These are phyloP conservation scores for Nicator chloris DNA, from an alignment of 2,113 vertebrate genomes.

Conservation along the genomic window DNA sequence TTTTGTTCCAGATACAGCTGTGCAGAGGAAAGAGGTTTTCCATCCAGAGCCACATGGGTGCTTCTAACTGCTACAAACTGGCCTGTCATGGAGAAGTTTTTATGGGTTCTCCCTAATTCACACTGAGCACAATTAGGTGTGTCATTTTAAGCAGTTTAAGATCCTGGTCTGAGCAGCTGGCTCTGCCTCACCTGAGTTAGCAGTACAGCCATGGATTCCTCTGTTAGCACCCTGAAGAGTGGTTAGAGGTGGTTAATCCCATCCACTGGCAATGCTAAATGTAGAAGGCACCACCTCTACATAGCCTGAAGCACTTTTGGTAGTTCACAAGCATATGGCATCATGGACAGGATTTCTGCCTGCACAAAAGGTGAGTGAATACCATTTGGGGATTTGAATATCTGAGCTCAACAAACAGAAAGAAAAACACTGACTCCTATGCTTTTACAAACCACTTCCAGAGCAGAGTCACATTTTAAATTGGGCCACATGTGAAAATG, in stretches of 20 bases:
- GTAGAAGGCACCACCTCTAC: background rate
- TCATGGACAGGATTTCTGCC: background rate
- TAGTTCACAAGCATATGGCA: background rate
- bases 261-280: background rate
- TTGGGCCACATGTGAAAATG: background rate
- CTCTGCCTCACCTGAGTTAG: background rate
- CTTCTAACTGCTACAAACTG: background rate
- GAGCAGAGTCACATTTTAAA: background rate
- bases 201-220: background rate
- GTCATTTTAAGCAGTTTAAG: background rate
- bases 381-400: background rate
- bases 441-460: background rate
- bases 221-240: background rate
- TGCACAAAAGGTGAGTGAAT: background rate
- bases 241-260: background rate
- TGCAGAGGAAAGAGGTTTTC: background rate
- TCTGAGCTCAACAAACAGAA: background rate
- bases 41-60: background rate
- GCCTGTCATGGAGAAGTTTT: background rate
- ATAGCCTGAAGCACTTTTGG: background rate
- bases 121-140: background rate
- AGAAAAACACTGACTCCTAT: background rate
- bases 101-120: background rate
- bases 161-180: background rate
- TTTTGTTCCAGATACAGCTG: background rate